A percentile compares a stretch with the other conserved stretches of the same genome.
Conservation (phyloP, 2,888 invertebrate species). For the Drosophila formosana region DNA sequence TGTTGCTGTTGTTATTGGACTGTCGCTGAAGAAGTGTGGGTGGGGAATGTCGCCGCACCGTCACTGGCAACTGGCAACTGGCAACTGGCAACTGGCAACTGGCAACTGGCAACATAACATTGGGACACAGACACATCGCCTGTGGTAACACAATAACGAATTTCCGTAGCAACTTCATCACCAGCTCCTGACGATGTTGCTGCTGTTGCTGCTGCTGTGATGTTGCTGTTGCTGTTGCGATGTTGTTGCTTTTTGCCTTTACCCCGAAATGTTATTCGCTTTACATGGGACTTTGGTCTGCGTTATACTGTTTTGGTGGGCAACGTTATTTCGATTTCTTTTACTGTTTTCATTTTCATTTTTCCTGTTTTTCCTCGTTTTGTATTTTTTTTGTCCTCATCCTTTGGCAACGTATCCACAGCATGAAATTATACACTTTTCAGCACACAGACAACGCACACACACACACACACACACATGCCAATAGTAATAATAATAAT, state of each 20-base stretch:
- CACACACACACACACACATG: slow-evolving; percentile 37
- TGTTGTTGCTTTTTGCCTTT: slow-evolving; percentile 46
- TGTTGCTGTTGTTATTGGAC: slow-evolving; percentile 57
- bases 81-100: slow-evolving; percentile 39
- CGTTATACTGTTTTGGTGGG: slow-evolving; percentile 43
- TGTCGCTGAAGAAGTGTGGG: slow-evolving; percentile 43
- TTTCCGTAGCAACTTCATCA: slow-evolving; percentile 82
- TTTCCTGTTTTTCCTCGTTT: slow-evolving; percentile 18
- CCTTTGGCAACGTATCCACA: slow-evolving; percentile 42
- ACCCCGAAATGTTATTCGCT: slow-evolving; percentile 71
- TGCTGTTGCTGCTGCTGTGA: slow-evolving; percentile 18
- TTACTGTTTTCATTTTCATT: slow-evolving; percentile 38
- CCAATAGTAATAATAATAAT: slow-evolving; percentile 35
- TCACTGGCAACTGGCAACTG: slow-evolving; percentile 26
- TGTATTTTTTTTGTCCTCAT: slow-evolving; percentile 4
- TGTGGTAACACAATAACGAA: slow-evolving; percentile 84
- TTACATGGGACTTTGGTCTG: slow-evolving; percentile 65
- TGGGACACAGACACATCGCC: slow-evolving; percentile 80
- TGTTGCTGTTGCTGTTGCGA: slow-evolving; percentile 24
- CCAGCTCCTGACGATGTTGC: slow-evolving; percentile 38
- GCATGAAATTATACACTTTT: slow-evolving; percentile 67
- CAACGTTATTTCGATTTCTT: slow-evolving; percentile 48
- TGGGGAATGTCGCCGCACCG: slow-evolving; percentile 37
- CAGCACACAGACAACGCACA: slow-evolving; percentile 11
- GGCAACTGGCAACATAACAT: slow-evolving; percentile 62